phyloP scores from a whole-genome alignment of 2,113 vertebrate species.

The Jacana jacana region DNA sequence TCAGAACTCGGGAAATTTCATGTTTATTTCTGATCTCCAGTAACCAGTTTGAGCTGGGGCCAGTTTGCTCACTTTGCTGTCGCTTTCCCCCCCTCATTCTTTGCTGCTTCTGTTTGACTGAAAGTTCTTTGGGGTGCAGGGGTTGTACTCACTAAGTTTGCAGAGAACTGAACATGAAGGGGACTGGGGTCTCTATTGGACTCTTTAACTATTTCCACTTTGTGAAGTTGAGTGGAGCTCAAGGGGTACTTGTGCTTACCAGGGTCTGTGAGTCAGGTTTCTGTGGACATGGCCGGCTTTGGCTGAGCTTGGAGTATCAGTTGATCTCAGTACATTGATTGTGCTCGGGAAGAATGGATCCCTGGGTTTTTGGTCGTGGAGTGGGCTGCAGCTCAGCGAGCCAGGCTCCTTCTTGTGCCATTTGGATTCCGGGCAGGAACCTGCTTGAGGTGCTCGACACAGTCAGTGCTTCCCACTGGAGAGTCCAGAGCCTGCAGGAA shows the following conservation, averaged over 20 bases:
- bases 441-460: background rate
- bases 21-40: background rate
- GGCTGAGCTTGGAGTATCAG: background rate
- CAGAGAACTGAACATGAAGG: background rate
- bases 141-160: background rate
- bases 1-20: background rate
- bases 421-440: background rate
- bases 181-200: background rate
- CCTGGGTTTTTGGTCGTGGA: background rate
- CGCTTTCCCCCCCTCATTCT: rapidly evolving
- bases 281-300: background rate
- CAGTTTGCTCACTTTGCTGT: background rate
- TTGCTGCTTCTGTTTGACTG: background rate
- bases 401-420: rapidly evolving
- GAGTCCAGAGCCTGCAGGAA: background rate
- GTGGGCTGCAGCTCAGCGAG: background rate
- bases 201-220: background rate
- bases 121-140: background rate
- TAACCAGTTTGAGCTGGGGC: background rate
- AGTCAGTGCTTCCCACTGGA: background rate
- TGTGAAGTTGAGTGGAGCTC: background rate
- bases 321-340: background rate
- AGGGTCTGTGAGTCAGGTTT: background rate
- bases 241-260: background rate
- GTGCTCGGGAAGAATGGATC: rapidly evolving